Base-by-base conservation (phyloP, 2,797 vertebrate genomes). In the Gymnocypris eckloni region DNA sequence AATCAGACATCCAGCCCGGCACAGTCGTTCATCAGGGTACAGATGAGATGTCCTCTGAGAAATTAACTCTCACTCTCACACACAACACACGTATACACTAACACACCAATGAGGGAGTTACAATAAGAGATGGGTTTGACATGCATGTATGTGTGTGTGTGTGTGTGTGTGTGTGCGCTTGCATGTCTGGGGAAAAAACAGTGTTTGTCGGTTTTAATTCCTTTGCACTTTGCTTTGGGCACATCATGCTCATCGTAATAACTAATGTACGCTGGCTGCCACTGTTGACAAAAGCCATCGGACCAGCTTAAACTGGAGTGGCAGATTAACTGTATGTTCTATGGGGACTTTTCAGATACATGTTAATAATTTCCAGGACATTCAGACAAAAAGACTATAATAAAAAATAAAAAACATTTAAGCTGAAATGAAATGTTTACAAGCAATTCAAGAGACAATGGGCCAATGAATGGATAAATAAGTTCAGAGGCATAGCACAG, bases 41-140 rank as follows among this genome's bases (percentile, higher is more conserved):
- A 92, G 89, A 91, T 90, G 88, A 92, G 89, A 88, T 91, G 56
- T 88, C 86, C 86, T 78, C 54, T 1, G 83, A 88, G 86, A 88
- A 80, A 88, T 82, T 56, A 86, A 81, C 73, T 82, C 70, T 43
- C 67, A 8, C 37, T 37, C 82, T 12, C 39, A 28, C 52, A 7
- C 81, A 48, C 80, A 71, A 70, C 52, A 61, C 45, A 69, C 72
- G 45, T 52, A 71, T 13, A 70, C 11, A 6, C 41, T 9, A 15
- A n/a, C 37, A 54, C 64, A 48, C 71, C 25, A 54, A 33, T 13
- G 20, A 73, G n/a, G 33, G 41, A 22, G 54, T 66, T 70, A 69
- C 13, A 50, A 41, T 25, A 28, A 83, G 45, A 79, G 45, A 71
- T 86, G 82, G 76, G 64, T 86, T n/a, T 52, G 85, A 82, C 25